Evolutionary conservation across 2,797 vertebrate species (phyloP).

Genomic region (Falco columbarius): DNA sequence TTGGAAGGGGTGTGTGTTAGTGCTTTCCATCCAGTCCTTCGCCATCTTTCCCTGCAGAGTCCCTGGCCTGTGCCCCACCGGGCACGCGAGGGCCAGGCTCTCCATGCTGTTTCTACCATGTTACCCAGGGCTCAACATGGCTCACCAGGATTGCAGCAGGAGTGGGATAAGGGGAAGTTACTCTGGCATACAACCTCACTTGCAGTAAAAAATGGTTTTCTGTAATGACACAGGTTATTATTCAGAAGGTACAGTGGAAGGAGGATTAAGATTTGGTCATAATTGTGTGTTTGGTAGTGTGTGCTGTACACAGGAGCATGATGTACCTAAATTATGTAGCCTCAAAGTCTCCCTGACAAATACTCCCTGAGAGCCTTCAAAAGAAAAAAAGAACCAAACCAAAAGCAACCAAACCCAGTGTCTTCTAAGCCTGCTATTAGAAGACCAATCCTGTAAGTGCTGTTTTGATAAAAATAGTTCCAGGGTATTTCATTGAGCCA

Average conservation of each 20-base stretch:
- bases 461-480: neutral
- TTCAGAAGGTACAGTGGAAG: neutral
- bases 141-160: neutral
- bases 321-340: neutral
- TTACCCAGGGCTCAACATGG: neutral
- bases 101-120: fast-evolving
- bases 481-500: neutral
- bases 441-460: neutral
- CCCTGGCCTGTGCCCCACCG: fast-evolving
- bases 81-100: fast-evolving
- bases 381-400: neutral
- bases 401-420: neutral
- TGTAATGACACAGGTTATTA: neutral
- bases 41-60: neutral
- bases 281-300: neutral
- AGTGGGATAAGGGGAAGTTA: neutral
- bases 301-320: neutral
- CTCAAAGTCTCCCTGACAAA: neutral
- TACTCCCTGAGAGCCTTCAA: neutral
- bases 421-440: neutral
- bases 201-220: neutral
- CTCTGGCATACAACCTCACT: neutral
- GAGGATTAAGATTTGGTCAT: neutral
- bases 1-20: neutral
- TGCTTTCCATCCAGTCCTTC: neutral